Percentiles rank a stretch among this genome's conserved stretches.
Conservation (phyloP, 2,113 vertebrate genomes). For the Tragelaphus strepsiceros region DNA sequence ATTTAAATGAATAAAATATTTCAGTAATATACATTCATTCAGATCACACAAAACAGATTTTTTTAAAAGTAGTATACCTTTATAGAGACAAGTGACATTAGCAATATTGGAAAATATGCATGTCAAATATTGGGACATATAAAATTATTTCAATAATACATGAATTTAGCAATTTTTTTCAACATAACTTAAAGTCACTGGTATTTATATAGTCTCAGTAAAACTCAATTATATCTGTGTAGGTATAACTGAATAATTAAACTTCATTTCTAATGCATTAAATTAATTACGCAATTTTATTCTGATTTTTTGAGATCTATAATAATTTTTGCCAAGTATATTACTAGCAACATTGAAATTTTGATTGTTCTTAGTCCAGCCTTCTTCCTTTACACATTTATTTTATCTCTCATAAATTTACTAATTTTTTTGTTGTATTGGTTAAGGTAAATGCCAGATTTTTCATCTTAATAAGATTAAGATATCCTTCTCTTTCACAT, state of each 20-base stretch:
- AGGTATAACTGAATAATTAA: neutral
- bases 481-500: neutral
- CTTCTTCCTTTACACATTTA: neutral
- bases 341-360: neutral
- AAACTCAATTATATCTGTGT: neutral
- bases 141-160: neutral
- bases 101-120: neutral
- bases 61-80: neutral
- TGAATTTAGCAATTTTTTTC: neutral
- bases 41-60: neutral
- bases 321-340: neutral
- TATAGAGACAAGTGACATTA: neutral
- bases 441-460: neutral
- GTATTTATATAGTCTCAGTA: neutral
- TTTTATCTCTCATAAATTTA: constrained; percentile 1
- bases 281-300: neutral
- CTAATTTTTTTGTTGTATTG: neutral
- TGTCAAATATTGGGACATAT: neutral
- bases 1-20: neutral
- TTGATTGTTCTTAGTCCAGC: neutral
- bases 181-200: neutral
- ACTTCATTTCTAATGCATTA: neutral
- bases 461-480: neutral
- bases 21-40: neutral
- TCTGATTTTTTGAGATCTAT: neutral